phyloP scores from a whole-genome alignment of 2,113 vertebrate genomes.

The Phoenicopterus ruber region DNA sequence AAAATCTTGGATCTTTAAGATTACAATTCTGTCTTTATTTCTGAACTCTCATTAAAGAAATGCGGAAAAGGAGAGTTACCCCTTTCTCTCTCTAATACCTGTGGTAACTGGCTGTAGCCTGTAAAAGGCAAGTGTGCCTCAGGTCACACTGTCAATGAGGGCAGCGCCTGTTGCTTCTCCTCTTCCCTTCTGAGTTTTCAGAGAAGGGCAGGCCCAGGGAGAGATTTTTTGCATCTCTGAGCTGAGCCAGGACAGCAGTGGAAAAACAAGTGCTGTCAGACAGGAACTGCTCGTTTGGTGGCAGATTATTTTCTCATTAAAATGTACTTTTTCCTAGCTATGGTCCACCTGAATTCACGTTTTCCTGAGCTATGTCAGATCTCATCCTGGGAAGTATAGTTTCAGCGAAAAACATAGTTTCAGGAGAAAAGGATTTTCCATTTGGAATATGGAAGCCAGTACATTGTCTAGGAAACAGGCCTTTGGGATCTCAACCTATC shows the following conservation, averaged over 20 bases:
- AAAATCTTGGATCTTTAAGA: background rate
- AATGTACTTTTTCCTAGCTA: background rate
- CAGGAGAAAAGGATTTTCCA: background rate
- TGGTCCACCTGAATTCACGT: fast-evolving
- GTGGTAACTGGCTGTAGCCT: background rate
- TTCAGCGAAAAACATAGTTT: background rate
- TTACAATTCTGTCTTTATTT: background rate
- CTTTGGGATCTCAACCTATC: constrained; percentile 53
- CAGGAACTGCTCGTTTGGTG: background rate
- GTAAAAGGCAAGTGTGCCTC: background rate
- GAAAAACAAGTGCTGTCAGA: background rate
- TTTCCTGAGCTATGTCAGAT: background rate
- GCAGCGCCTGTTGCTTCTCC: background rate
- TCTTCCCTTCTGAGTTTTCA: background rate
- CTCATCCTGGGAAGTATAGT: background rate
- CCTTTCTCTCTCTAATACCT: background rate
- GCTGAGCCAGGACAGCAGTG: background rate
- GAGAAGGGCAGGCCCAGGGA: background rate
- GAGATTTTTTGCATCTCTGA: background rate
- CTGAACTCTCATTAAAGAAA: background rate
- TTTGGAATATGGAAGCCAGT: background rate
- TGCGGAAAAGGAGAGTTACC: background rate
- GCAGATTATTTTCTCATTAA: background rate
- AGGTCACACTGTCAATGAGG: background rate
- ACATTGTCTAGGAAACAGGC: constrained; percentile 23